Percentiles rank a stretch among this genome's conserved stretches.
These are phyloP conservation scores for Argopecten irradians DNA, from an alignment of 1,140 invertebrate genomes.

Conservation along the genomic window DNA sequence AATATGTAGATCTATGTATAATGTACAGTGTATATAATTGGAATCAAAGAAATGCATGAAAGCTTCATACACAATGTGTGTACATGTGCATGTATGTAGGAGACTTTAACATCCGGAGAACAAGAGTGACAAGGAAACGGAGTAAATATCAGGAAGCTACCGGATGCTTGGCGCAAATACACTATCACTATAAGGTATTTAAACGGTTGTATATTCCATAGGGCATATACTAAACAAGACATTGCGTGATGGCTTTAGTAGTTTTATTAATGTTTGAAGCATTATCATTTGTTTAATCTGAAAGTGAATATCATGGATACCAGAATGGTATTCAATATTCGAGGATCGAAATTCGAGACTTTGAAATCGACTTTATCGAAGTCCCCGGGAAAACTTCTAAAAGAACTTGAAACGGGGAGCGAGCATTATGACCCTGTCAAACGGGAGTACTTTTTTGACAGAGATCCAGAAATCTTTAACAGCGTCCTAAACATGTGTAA, in stretches of 20 bases:
- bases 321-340: slow-evolving; percentile 43
- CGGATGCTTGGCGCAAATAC: background rate
- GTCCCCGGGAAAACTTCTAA: slow-evolving; percentile 33
- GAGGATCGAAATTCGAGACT: slow-evolving; percentile 46
- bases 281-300: no score
- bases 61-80: no score
- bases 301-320: background rate
- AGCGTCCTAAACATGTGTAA: slow-evolving; percentile 99
- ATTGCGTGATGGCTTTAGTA: background rate
- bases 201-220: background rate
- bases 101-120: no score
- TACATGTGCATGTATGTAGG: no score
- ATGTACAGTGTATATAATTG: no score
- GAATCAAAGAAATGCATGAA: no score
- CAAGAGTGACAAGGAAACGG: background rate
- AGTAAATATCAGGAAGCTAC: background rate
- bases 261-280: no score
- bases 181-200: background rate
- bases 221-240: background rate
- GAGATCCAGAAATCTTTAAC: slow-evolving; percentile 98
- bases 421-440: slow-evolving; percentile 90
- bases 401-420: slow-evolving; percentile 82
- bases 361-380: slow-evolving; percentile 35
- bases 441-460: slow-evolving; percentile 98
- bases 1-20: no score